Evolutionary conservation across 2,888 invertebrate species (phyloP).

Genomic region (Uropetala carovei): DNA sequence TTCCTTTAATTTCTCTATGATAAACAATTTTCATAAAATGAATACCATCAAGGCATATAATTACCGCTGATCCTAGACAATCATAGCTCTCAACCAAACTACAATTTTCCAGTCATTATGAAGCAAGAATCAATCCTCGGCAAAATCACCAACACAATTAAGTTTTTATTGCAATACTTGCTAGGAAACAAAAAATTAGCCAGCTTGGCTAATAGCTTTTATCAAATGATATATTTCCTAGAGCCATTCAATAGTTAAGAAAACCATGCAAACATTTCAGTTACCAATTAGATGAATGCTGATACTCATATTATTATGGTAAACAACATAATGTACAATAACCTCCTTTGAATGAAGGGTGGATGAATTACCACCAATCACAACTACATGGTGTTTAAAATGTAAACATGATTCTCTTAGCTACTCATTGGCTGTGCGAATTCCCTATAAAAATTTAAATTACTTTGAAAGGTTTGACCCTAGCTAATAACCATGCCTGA

Average conservation of each 20-base stretch:
- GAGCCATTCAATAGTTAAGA: too few relatives aligned
- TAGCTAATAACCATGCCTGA: constrained; percentile 49
- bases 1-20: too few relatives aligned
- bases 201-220: too few relatives aligned
- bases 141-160: constrained; percentile 35
- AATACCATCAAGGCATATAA: too few relatives aligned
- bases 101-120: constrained; percentile 19
- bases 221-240: too few relatives aligned
- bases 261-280: too few relatives aligned
- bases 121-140: background rate
- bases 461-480: constrained; percentile 45
- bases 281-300: too few relatives aligned
- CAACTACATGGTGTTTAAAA: background rate
- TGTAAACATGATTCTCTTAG: background rate
- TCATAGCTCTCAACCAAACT: constrained; percentile 26
- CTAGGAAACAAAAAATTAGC: constrained; percentile 16
- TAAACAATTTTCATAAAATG: too few relatives aligned
- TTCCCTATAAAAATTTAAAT: background rate
- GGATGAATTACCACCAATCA: too few relatives aligned
- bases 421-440: background rate
- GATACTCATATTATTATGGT: too few relatives aligned
- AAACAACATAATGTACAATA: too few relatives aligned
- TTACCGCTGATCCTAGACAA: background rate
- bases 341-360: too few relatives aligned
- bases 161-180: constrained; percentile 37